Evolutionary conservation across 2,888 invertebrate species (phyloP).

Genomic region (Oligia latruncula): DNA sequence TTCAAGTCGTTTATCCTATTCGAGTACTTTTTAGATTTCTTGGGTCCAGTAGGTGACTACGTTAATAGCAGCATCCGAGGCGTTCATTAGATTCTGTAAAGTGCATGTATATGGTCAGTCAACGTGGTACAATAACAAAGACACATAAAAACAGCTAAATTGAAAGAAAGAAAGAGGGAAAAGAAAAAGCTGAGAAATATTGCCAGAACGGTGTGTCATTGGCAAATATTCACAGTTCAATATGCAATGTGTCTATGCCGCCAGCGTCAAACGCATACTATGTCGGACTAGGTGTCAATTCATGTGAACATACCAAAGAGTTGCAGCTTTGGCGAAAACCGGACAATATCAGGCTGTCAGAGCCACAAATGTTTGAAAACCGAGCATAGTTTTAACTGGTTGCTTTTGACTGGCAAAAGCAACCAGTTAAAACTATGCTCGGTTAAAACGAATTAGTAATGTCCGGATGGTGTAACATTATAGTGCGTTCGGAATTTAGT

Average conservation of each 20-base stretch:
- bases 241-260: neutral
- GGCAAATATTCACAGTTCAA: neutral
- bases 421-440: too few relatives aligned
- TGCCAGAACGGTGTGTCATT: neutral
- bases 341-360: neutral
- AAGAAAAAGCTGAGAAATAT: too few relatives aligned
- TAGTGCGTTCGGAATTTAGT: neutral
- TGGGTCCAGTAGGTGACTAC: neutral
- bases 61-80: neutral
- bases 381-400: too few relatives aligned
- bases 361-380: neutral
- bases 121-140: neutral
- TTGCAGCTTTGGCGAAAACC: neutral
- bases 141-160: neutral
- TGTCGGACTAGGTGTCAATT: neutral
- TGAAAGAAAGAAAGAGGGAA: neutral
- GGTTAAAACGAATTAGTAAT: neutral
- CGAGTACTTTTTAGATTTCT: neutral
- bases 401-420: too few relatives aligned
- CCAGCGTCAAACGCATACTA: constrained; percentile 1
- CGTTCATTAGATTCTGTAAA: neutral
- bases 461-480: neutral
- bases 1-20: neutral
- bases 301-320: constrained; percentile 4
- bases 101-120: too few relatives aligned